These are phyloP conservation scores for Ichneumoninae sp. DNA, from an alignment of 2,888 invertebrate species.

Conservation along the genomic window DNA sequence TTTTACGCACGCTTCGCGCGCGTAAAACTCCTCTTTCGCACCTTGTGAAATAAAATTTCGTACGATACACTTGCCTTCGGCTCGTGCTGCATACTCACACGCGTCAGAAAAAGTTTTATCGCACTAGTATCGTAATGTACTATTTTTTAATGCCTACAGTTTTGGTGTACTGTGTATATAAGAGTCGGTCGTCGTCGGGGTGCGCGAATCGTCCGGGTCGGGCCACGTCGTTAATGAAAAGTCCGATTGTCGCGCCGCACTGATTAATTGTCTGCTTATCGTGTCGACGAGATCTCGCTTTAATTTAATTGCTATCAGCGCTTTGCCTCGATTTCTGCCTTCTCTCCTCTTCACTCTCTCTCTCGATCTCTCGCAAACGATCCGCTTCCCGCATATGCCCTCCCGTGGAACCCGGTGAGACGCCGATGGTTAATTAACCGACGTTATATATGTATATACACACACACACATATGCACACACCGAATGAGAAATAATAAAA, in stretches of 20 bases:
- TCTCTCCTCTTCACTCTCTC: conserved; percentile 4
- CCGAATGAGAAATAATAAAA: conserved; percentile 52
- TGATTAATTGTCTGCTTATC: conserved; percentile 81
- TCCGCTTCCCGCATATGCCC: conserved; percentile 25
- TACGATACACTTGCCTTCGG: too few species aligned
- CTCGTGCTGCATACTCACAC: too few species aligned
- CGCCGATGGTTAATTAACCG: conserved; percentile 62
- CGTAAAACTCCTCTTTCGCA: too few species aligned
- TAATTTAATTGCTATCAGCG: conserved; percentile 81
- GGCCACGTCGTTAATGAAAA: conserved; percentile 78
- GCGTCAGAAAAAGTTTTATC: too few species aligned
- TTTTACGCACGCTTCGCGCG: too few species aligned
- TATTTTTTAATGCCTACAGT: background rate
- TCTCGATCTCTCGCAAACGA: conserved; percentile 12
- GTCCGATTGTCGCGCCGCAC: conserved; percentile 78
- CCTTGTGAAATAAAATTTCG: too few species aligned
- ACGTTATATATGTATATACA: conserved; percentile 31
- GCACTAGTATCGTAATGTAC: too few species aligned
- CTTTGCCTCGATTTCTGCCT: conserved; percentile 59
- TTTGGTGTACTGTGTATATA: background rate
- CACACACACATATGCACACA: background rate
- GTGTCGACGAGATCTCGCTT: conserved; percentile 77
- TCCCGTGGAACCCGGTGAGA: conserved; percentile 33
- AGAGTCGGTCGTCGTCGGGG: conserved; percentile 55
- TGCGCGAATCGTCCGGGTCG: conserved; percentile 71